Evolutionary conservation across 2,797 vertebrate species (phyloP).

Genomic region (Rhadinocentrus ornatus): DNA sequence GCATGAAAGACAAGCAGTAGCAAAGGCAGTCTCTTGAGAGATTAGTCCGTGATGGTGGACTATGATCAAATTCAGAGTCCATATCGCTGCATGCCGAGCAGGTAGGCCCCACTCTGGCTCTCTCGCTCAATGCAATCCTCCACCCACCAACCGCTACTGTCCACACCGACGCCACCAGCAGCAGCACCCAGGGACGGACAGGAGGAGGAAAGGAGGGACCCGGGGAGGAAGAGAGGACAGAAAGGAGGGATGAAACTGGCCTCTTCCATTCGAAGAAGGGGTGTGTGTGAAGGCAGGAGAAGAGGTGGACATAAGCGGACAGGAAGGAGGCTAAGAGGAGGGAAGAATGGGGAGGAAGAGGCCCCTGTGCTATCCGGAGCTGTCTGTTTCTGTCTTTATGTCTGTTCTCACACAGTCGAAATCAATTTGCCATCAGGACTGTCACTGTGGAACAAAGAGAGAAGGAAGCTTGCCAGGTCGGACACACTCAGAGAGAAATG

Average conservation of each 20-base stretch:
- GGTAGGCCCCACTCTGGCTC: conserved; percentile 81
- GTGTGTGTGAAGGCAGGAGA: conserved; percentile 80
- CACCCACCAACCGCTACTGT: conserved; percentile 87
- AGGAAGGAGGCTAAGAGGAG: conserved; percentile 72
- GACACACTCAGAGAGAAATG: conserved; percentile 86
- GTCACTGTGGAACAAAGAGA: conserved; percentile 96
- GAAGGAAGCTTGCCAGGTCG: conserved; percentile 90
- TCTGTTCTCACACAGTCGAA: conserved; percentile 98
- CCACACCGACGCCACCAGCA: conserved; percentile 80
- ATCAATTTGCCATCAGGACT: conserved; percentile 99
- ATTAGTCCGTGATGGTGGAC: conserved; percentile 73
- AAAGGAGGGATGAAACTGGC: conserved; percentile 85
- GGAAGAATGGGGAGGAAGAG: conserved; percentile 70
- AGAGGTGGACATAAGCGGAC: conserved; percentile 65
- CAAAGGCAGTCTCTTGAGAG: conserved; percentile 82
- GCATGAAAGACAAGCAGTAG: conserved; percentile 85
- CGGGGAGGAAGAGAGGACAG: conserved; percentile 86
- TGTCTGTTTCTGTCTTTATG: conserved; percentile 88
- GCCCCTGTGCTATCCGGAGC: conserved; percentile 88
- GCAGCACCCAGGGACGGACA: conserved; percentile 76
- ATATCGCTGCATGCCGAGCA: conserved; percentile 83
- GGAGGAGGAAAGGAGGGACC: conserved; percentile 78
- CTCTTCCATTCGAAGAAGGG: conserved; percentile 83
- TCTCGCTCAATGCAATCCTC: conserved; percentile 84
- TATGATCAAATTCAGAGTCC: conserved; percentile 82